These are phyloP conservation scores for Aplodontia rufa DNA, from an alignment of 2,113 vertebrate genomes.

Conservation along the genomic window DNA sequence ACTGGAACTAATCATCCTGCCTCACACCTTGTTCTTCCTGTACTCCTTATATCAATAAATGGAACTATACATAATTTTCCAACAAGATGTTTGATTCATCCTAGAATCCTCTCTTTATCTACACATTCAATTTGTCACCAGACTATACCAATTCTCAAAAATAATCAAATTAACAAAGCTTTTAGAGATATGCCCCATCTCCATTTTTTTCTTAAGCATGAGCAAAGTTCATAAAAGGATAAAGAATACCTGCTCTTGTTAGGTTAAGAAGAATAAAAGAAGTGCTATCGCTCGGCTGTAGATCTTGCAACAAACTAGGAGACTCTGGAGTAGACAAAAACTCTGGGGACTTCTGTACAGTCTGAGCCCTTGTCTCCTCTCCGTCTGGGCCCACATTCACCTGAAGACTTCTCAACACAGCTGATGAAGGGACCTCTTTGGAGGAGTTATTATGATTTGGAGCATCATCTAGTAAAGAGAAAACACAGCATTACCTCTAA, in stretches of 20 bases:
- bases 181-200: slow-evolving; percentile 43
- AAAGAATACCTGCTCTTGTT: slow-evolving; percentile 92
- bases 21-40: not conserved
- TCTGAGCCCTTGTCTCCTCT: slow-evolving; percentile 87
- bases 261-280: slow-evolving; percentile 97
- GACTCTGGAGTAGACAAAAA: slow-evolving; percentile 85
- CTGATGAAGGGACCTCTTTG: slow-evolving; percentile 86
- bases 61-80: not conserved
- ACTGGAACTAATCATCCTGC: not conserved
- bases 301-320: slow-evolving; percentile 92
- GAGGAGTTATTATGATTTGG: slow-evolving; percentile 83
- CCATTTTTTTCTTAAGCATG: slow-evolving; percentile 59
- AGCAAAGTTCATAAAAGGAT: slow-evolving; percentile 56
- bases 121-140: not conserved
- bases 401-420: slow-evolving; percentile 89
- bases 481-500: slow-evolving; percentile 35
- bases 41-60: not conserved
- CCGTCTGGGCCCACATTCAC: slow-evolving; percentile 89
- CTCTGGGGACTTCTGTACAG: slow-evolving; percentile 86
- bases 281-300: slow-evolving; percentile 94
- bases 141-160: not conserved
- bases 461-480: slow-evolving; percentile 84
- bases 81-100: not conserved
- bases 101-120: not conserved
- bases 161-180: not conserved